Percentiles rank a stretch among this genome's conserved stretches.
These are phyloP conservation scores for Delphinus delphis DNA, from an alignment of 2,113 vertebrate genomes.

Conservation along the genomic window DNA sequence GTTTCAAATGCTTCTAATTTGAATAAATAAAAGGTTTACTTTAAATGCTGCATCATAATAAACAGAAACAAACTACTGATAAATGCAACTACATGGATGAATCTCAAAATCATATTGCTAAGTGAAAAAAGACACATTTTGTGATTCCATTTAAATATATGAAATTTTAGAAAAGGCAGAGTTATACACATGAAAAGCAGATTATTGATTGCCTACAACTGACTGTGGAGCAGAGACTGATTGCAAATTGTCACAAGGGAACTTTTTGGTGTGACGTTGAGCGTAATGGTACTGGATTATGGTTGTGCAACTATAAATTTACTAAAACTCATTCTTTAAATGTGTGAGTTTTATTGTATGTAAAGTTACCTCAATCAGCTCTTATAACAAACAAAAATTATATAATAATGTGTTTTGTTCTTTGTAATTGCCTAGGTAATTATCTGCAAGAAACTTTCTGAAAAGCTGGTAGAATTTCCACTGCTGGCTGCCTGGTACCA, in stretches of 20 bases:
- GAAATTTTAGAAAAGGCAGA: slow-evolving; percentile 5
- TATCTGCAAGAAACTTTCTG: slow-evolving; percentile 80
- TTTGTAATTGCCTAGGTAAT: slow-evolving; percentile 82
- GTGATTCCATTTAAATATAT: not conserved
- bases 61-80: not conserved
- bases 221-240: not conserved
- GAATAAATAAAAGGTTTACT: slow-evolving; percentile 1
- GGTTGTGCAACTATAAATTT: not conserved
- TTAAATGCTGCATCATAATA: not conserved
- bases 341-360: not conserved
- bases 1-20: not conserved
- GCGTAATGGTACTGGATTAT: not conserved
- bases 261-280: not conserved
- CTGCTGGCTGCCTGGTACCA: slow-evolving; percentile 91
- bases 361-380: not conserved
- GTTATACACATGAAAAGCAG: not conserved
- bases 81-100: not conserved
- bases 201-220: not conserved
- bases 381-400: not conserved
- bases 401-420: not conserved
- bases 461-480: slow-evolving; percentile 84
- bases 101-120: not conserved
- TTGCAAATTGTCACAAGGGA: not conserved
- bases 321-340: not conserved
- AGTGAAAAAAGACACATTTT: not conserved